A percentile compares a stretch with the other conserved stretches of the same genome.
phyloP scores from a whole-genome alignment of 2,888 invertebrate genomes.

The Parnassius apollo region DNA sequence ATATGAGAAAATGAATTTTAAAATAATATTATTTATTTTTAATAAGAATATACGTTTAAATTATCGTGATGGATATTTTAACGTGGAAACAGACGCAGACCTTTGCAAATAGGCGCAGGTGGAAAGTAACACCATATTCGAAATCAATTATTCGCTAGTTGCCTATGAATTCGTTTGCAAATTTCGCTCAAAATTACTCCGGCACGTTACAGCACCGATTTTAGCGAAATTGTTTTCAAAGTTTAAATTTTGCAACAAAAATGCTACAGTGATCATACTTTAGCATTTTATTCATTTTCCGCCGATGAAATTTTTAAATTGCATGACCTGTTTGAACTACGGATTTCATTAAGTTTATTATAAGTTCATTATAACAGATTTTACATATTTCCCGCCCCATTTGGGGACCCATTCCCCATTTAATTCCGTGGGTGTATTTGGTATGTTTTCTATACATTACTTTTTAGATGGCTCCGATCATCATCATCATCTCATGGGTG shows the following conservation, averaged over 20 bases:
- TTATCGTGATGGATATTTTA: conserved; percentile 7
- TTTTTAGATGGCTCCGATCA: too few relatives aligned
- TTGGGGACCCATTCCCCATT: neutral
- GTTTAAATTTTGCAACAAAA: conserved; percentile 23
- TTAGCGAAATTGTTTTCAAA: conserved; percentile 24
- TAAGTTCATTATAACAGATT: neutral
- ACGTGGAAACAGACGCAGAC: conserved; percentile 1
- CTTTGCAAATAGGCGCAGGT: conserved; percentile 18
- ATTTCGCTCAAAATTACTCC: conserved; percentile 19
- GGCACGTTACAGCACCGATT: conserved; percentile 17
- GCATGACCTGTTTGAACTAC: neutral
- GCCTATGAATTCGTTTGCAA: conserved; percentile 23
- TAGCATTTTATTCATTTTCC: conserved; percentile 17
- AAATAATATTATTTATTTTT: neutral
- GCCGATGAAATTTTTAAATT: conserved; percentile 6
- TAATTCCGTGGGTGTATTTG: too few relatives aligned
- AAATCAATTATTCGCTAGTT: conserved; percentile 25
- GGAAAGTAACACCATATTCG: conserved; percentile 12
- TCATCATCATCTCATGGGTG: too few relatives aligned
- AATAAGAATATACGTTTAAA: neutral
- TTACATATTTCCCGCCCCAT: neutral
- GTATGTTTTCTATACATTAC: too few relatives aligned
- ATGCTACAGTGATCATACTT: conserved; percentile 19
- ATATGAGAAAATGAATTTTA: too few relatives aligned
- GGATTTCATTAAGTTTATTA: conserved; percentile 1